Percentiles rank a stretch among this genome's conserved stretches.
Conservation (phyloP, 1,140 invertebrate genomes). For the Sinella curviseta region DNA sequence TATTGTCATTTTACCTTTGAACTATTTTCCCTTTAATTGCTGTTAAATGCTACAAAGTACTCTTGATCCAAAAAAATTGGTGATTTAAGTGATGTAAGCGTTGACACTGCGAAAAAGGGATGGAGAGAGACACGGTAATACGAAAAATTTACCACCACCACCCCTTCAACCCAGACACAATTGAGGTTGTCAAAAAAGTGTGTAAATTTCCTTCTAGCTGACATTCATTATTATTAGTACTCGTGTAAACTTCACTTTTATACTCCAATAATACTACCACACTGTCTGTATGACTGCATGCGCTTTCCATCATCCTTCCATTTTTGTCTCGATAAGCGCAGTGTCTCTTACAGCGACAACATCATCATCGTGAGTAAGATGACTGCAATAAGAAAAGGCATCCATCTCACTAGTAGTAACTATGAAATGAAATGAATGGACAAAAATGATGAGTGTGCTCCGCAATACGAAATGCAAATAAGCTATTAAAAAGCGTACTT, state of each 20-base stretch:
- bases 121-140: too few relatives aligned
- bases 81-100: not conserved
- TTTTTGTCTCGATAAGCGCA: too few relatives aligned
- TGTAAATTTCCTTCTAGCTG: not conserved
- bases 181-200: not conserved
- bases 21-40: not conserved
- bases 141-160: not conserved
- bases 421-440: too few relatives aligned
- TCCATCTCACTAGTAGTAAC: too few relatives aligned
- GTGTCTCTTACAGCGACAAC: too few relatives aligned
- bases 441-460: too few relatives aligned
- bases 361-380: too few relatives aligned
- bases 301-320: not conserved
- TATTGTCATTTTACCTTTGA: not conserved
- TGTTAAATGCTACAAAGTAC: not conserved
- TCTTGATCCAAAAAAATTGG: not conserved
- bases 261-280: not conserved
- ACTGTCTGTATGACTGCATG: not conserved
- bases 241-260: not conserved
- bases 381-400: too few relatives aligned
- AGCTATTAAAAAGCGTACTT: too few relatives aligned
- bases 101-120: too few relatives aligned
- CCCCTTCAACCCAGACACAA: not conserved
- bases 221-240: not conserved
- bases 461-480: too few relatives aligned